A percentile compares a stretch with the other conserved stretches of the same genome.
Conservation (phyloP, 2,113 vertebrate genomes). For the Phodopus roborovskii region DNA sequence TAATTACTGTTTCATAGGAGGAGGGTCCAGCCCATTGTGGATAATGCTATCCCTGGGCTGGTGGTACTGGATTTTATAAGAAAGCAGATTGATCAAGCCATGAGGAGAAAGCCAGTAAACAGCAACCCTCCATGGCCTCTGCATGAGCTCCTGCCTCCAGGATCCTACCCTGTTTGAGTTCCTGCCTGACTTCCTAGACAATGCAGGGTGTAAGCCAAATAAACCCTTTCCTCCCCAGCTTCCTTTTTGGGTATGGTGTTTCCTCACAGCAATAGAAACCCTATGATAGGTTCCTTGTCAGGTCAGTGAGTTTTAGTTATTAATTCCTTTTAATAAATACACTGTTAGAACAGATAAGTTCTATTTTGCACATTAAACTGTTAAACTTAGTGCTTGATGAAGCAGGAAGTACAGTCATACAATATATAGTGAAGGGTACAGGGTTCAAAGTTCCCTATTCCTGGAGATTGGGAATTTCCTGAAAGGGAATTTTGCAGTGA, state of each 20-base stretch:
- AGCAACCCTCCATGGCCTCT: not conserved
- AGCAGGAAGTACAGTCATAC: slow-evolving; percentile 49
- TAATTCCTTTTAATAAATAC: not conserved
- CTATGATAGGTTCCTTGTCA: not conserved
- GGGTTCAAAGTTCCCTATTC: slow-evolving; percentile 14
- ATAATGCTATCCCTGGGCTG: not conserved
- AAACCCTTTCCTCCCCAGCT: not conserved
- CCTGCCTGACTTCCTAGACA: not conserved
- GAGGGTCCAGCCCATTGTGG: not conserved
- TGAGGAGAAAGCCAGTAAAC: not conserved
- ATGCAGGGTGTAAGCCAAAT: not conserved
- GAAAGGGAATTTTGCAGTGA: slow-evolving; percentile 34
- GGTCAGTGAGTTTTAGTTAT: slow-evolving; percentile 37
- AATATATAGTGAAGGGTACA: not conserved
- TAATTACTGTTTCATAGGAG: not conserved
- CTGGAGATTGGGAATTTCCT: slow-evolving; percentile 61
- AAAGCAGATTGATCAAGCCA: not conserved
- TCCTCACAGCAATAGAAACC: not conserved
- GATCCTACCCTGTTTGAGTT: not conserved
- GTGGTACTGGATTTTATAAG: not conserved
- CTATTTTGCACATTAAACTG: slow-evolving; percentile 46
- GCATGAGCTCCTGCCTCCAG: not conserved
- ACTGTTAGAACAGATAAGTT: slow-evolving; percentile 54
- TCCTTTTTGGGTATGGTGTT: not conserved
- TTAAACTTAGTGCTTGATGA: slow-evolving; percentile 56